Conservation (phyloP, 2,113 vertebrate genomes). For the Dicaeum eximium region DNA sequence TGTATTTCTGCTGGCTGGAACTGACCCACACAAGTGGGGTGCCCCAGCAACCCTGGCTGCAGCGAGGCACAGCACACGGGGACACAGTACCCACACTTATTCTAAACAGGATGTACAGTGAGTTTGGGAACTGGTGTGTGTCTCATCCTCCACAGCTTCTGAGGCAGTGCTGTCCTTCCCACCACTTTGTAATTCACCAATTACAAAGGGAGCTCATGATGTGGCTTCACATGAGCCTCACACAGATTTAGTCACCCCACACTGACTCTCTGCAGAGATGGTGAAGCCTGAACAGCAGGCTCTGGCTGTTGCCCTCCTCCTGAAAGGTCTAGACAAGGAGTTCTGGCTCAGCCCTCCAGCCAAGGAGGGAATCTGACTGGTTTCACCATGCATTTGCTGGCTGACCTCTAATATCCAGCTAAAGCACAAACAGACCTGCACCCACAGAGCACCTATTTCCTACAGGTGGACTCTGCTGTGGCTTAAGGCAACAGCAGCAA, state of each 20-base stretch:
- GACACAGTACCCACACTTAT: rapidly evolving
- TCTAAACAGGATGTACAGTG: background rate
- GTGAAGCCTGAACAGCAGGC: background rate
- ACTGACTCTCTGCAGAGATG: background rate
- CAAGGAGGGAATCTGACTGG: background rate
- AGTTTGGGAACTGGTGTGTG: background rate
- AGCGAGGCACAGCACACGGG: background rate
- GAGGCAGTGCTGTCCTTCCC: background rate
- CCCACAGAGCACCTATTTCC: background rate
- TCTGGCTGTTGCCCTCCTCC: background rate
- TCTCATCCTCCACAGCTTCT: background rate
- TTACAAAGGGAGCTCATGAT: background rate
- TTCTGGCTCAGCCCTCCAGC: background rate
- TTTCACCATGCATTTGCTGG: background rate
- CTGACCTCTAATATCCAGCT: background rate
- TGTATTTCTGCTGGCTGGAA: background rate
- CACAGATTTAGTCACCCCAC: rapidly evolving
- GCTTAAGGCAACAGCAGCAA: background rate
- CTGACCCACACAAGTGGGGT: background rate
- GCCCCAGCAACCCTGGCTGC: background rate
- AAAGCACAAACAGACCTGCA: background rate
- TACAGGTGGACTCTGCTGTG: rapidly evolving
- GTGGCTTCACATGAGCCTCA: background rate
- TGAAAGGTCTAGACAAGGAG: background rate
- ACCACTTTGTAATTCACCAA: background rate